Conservation (phyloP, 2,888 invertebrate genomes). For the Rhagonycha fulva region DNA sequence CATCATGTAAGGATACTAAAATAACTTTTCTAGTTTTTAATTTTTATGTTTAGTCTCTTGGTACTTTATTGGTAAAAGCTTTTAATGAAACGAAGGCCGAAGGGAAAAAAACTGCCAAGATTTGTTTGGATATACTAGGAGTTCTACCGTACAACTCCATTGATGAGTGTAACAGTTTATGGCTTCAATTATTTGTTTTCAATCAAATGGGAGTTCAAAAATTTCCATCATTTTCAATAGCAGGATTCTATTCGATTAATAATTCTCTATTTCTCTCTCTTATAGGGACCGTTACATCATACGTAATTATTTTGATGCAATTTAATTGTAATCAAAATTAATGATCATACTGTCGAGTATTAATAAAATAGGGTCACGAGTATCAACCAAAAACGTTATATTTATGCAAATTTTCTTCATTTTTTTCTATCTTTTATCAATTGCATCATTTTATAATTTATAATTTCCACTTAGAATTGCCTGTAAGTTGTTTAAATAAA, state of each 20-base stretch:
- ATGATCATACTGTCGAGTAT: no score
- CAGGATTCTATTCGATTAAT: background rate
- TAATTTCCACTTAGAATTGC: no score
- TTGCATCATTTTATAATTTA: no score
- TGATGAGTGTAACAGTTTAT: background rate
- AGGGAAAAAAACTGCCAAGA: background rate
- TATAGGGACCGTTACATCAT: background rate
- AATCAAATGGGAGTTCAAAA: background rate
- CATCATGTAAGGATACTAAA: background rate
- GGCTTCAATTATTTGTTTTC: background rate
- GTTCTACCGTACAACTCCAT: background rate
- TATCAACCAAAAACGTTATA: no score
- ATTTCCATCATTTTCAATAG: background rate
- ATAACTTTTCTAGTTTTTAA: background rate
- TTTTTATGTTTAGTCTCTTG: background rate
- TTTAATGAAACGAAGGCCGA: background rate
- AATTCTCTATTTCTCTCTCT: background rate
- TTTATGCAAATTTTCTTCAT: no score
- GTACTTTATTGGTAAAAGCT: background rate
- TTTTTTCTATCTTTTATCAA: no score
- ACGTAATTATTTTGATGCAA: background rate
- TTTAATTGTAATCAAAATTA: background rate
- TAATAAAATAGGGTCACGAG: no score
- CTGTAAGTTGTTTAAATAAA: no score
- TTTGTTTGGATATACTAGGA: background rate